Percentiles rank a stretch among this genome's conserved stretches.
Evolutionary conservation across 2,113 vertebrate genomes (phyloP).

Genomic region (Phaethon lepturus): DNA sequence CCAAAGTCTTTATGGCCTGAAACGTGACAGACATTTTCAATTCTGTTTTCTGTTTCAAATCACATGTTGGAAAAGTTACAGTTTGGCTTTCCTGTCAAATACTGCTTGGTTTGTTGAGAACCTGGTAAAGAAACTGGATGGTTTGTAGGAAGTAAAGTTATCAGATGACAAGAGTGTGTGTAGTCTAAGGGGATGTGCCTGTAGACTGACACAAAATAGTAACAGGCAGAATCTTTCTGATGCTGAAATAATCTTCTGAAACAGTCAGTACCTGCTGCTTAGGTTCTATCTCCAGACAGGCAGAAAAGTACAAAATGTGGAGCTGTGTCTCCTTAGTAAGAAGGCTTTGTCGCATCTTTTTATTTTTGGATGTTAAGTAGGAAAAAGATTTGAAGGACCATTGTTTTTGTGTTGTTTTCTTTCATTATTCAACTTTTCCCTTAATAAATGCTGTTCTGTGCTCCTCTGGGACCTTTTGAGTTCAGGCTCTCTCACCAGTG

Average conservation of each 20-base stretch:
- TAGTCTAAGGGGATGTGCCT: neutral
- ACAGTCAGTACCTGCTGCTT: neutral
- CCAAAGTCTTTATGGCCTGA: neutral
- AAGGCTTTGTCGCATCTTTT: conserved; percentile 3
- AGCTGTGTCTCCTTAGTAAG: neutral
- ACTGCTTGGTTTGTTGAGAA: neutral
- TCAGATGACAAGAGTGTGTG: neutral
- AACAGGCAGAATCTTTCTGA: neutral
- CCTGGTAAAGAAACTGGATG: neutral
- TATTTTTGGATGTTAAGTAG: conserved; percentile 30
- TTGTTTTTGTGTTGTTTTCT: conserved; percentile 35
- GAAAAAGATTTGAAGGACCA: conserved; percentile 36
- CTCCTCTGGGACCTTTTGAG: conserved; percentile 7
- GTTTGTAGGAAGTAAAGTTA: neutral
- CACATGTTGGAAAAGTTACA: neutral
- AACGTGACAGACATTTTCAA: neutral
- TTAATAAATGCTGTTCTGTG: neutral
- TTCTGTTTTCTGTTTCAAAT: neutral
- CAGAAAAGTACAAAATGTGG: neutral
- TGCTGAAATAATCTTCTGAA: neutral
- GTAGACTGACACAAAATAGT: neutral
- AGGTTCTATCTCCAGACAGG: neutral
- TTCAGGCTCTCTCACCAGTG: conserved; percentile 19
- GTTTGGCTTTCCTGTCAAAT: neutral
- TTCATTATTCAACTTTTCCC: conserved; percentile 35